Conservation (phyloP, 1,140 invertebrate genomes). For the Sminthurides bifidus region DNA sequence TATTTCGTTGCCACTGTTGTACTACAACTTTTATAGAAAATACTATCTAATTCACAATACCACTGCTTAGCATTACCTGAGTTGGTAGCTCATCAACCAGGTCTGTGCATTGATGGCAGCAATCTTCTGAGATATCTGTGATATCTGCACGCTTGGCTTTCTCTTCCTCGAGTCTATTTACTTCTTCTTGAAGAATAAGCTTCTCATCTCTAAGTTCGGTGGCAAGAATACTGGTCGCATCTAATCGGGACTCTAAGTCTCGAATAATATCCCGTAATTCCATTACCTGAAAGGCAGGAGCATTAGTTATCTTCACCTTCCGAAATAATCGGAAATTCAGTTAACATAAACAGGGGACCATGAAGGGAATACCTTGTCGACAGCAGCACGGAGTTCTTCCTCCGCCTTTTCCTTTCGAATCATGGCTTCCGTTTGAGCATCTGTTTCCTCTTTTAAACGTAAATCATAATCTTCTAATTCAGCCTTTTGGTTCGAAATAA, state of each 20-base stretch:
- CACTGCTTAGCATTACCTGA: neutral
- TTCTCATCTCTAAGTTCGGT: conserved; percentile 42
- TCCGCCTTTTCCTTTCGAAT: conserved; percentile 36
- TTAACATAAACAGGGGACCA: neutral
- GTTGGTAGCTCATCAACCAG: neutral
- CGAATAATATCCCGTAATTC: conserved; percentile 59
- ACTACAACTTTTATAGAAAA: neutral
- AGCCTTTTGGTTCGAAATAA: conserved; percentile 44
- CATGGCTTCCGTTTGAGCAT: conserved; percentile 42
- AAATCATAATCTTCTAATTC: conserved; percentile 52
- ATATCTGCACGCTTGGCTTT: neutral
- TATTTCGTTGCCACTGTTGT: neutral
- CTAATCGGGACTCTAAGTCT: conserved; percentile 58
- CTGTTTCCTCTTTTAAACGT: conserved; percentile 46
- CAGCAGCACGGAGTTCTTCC: conserved; percentile 51
- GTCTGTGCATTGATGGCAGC: neutral
- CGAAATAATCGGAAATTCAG: neutral
- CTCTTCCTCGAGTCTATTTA: neutral
- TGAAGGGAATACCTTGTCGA: conserved; percentile 46
- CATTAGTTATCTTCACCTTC: neutral
- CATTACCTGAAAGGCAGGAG: conserved; percentile 38
- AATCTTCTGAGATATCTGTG: neutral
- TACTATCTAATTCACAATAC: neutral
- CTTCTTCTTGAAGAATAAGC: conserved; percentile 36
- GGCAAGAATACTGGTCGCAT: conserved; percentile 45